Evolutionary conservation across 2,888 invertebrate genomes (phyloP).

Genomic region (Lagria hirta): DNA sequence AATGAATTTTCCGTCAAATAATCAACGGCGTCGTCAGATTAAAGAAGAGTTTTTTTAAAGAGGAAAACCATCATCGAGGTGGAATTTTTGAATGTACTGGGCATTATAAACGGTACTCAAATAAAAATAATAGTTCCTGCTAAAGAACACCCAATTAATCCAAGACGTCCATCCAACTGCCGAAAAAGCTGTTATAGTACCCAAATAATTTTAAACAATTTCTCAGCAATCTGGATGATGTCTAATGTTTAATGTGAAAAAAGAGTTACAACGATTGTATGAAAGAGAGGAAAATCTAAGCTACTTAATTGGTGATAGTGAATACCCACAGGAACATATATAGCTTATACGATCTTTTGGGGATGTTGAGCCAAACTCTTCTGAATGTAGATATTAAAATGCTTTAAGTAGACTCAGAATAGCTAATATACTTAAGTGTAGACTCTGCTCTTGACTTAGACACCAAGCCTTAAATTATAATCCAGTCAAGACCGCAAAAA

Average conservation of each 20-base stretch:
- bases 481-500: slow-evolving; percentile 13
- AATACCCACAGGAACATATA: slow-evolving; percentile 5
- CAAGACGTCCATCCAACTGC: slow-evolving; percentile 14
- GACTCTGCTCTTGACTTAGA: slow-evolving; percentile 13
- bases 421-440: slow-evolving; percentile 9
- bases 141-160: slow-evolving; percentile 17
- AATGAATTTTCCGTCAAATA: no score
- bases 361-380: neutral
- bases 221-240: slow-evolving; percentile 5
- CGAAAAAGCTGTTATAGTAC: slow-evolving; percentile 19
- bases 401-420: neutral
- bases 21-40: no score
- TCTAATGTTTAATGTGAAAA: neutral
- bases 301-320: slow-evolving; percentile 5
- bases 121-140: slow-evolving; percentile 12
- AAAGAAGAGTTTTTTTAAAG: no score
- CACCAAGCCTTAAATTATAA: slow-evolving; percentile 15
- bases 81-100: slow-evolving; percentile 7
- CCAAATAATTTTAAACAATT: slow-evolving; percentile 8
- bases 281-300: neutral
- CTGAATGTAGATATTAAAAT: neutral
- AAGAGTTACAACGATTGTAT: neutral
- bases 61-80: no score
- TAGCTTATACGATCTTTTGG: slow-evolving; percentile 1
- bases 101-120: slow-evolving; percentile 13